These are phyloP conservation scores for Trinorchestia longiramus DNA, from an alignment of 1,140 invertebrate species.

Conservation along the genomic window DNA sequence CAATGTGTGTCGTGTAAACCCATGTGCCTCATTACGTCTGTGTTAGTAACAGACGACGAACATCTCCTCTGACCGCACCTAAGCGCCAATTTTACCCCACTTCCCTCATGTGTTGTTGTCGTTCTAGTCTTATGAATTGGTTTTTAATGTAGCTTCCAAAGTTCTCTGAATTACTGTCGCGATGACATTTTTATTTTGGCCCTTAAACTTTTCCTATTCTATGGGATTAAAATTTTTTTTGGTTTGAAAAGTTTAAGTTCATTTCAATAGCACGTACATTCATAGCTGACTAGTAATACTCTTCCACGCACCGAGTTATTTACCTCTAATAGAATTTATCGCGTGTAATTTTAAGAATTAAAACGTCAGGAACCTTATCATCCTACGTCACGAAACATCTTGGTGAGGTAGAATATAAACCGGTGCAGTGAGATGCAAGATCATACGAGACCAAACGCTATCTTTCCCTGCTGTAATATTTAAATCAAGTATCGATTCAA, in stretches of 20 bases:
- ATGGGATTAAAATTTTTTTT: neutral
- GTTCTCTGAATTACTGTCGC: neutral
- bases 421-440: neutral
- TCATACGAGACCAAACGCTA: neutral
- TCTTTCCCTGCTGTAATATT: neutral
- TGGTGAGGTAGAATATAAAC: neutral
- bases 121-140: neutral
- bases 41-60: conserved; percentile 39
- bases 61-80: conserved; percentile 30
- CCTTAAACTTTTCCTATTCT: neutral
- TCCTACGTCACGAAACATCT: neutral
- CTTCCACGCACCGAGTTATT: neutral
- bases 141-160: neutral
- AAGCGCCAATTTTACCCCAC: neutral
- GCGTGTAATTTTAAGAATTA: neutral
- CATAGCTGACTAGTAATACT: neutral
- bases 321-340: neutral
- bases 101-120: neutral
- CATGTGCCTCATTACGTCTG: conserved; percentile 46
- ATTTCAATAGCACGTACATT: neutral
- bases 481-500: neutral
- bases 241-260: neutral
- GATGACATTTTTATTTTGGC: neutral
- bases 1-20: conserved; percentile 31
- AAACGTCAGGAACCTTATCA: neutral